Percentiles rank a stretch among this genome's conserved stretches.
Conservation (phyloP, 2,797 vertebrate species). For the Capromys pilorides region DNA sequence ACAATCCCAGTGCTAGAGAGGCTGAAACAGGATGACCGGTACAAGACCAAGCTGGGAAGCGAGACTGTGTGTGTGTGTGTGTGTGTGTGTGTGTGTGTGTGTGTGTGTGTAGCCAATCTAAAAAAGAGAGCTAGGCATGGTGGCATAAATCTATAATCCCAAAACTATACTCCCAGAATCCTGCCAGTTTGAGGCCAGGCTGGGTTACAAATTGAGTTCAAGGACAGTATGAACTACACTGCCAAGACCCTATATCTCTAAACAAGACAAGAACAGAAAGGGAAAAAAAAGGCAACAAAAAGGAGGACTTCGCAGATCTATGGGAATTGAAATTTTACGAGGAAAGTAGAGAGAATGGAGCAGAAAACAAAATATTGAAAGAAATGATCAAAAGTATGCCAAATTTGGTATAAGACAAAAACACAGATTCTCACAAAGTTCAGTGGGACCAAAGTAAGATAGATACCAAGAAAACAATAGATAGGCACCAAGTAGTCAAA, state of each 20-base stretch:
- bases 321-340: not conserved
- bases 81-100: no score
- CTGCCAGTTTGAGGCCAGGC: not conserved
- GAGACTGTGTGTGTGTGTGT: no score
- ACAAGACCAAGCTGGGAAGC: no score
- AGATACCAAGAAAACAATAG: slow-evolving; percentile 17
- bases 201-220: not conserved
- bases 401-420: slow-evolving; percentile 41
- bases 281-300: not conserved
- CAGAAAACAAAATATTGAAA: not conserved
- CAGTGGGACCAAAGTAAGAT: not conserved
- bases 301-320: not conserved
- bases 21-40: no score
- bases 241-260: not conserved
- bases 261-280: not conserved
- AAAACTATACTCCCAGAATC: not conserved
- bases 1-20: no score
- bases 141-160: not conserved
- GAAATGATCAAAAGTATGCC: slow-evolving; percentile 22
- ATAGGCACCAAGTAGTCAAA: not conserved
- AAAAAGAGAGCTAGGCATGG: not conserved
- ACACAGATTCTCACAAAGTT: slow-evolving; percentile 5
- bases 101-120: no score
- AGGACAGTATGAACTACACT: not conserved
- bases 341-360: slow-evolving; percentile 8